Evolutionary conservation across 2,797 vertebrate genomes (phyloP), one percentile per base, ranked within the genome.

Genomic region (Mycteria americana): DNA sequence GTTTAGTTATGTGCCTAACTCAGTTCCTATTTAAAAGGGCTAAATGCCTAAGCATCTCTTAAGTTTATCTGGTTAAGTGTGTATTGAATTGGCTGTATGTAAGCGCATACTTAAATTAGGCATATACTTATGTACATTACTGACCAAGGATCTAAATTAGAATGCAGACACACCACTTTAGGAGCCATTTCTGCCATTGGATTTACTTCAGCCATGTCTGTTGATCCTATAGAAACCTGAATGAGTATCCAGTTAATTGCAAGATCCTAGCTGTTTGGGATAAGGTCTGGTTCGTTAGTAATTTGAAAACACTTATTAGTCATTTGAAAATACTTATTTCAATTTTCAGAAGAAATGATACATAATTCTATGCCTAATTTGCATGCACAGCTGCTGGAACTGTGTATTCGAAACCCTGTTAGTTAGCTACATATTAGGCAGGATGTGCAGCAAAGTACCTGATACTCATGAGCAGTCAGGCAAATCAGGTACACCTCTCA

Each of bases 321-420:
- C 2, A 3, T 63, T 73, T 65, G 53, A 65, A 82, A 91, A 50
- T 15, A n/a, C 9, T 39, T 15, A 23, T 62, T 88, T 74, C 0
- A 1, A 16, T 81, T 89, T 86, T 53, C 45, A 57, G 45, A 88
- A 90, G 27, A 89, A 62, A 12, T 28, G 6, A 18, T 95, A 80
- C 48, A 72, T 96, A 90, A 94, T 80, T 93, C 24, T 95, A 37
- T 95, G 94, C 82, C 94, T 96, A 93, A 92, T 95, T 95, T 93
- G 85, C 85, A 86, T 73, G 91, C 82, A 92, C 53, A 23, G 81
- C 31, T 89, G 13, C 50, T 90, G 50, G 48, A 88, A 75, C 35
- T 81, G 43, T 88, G 4, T 69, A 63, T 78, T 78, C 1, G 5
- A 37, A 81, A 93, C 30, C 35, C 73, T 78, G 7, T 80, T 85